A percentile compares a stretch with the other conserved stretches of the same genome.
Evolutionary conservation across 1,140 invertebrate species (phyloP).

Genomic region (Drosophila azteca): DNA sequence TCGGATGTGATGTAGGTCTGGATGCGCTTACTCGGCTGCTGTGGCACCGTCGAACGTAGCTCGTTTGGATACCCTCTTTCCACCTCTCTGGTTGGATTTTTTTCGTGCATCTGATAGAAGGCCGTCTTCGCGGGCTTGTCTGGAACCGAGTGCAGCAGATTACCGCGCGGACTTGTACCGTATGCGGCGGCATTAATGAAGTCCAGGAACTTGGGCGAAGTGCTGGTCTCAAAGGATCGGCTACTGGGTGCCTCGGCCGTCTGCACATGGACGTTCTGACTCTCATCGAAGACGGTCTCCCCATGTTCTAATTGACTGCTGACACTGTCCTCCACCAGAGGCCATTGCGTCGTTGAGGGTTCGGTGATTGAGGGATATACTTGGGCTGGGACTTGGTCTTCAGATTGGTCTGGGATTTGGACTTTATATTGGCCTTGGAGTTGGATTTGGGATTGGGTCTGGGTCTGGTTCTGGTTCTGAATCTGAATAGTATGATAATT

Average conservation of each 20-base stretch:
- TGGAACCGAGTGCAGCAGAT: constrained; percentile 40
- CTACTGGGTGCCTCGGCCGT: constrained; percentile 54
- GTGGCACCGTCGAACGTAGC: constrained; percentile 11
- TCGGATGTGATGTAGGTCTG: constrained; percentile 75
- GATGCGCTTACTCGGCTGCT: constrained; percentile 59
- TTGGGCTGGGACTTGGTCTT: constrained; percentile 1
- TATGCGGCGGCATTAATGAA: constrained; percentile 70
- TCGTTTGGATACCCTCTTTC: constrained; percentile 7
- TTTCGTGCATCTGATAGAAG: not conserved
- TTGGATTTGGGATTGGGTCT: constrained; percentile 3
- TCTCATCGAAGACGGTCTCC: constrained; percentile 70
- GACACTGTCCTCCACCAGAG: constrained; percentile 43
- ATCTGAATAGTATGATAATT: constrained; percentile 5
- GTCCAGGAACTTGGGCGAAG: constrained; percentile 56
- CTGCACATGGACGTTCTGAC: constrained; percentile 62
- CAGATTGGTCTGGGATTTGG: not conserved
- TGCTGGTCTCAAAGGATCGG: constrained; percentile 52
- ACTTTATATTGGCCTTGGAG: too few relatives aligned
- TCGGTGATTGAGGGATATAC: constrained; percentile 1
- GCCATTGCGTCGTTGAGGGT: constrained; percentile 21
- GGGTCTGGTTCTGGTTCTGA: constrained; percentile 14
- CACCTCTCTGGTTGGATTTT: constrained; percentile 9
- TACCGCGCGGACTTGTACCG: constrained; percentile 47
- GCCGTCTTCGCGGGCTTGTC: constrained; percentile 9
- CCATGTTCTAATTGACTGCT: constrained; percentile 35